Conservation (phyloP, 2,888 invertebrate genomes). For the Ditylenchus weischeri region DNA sequence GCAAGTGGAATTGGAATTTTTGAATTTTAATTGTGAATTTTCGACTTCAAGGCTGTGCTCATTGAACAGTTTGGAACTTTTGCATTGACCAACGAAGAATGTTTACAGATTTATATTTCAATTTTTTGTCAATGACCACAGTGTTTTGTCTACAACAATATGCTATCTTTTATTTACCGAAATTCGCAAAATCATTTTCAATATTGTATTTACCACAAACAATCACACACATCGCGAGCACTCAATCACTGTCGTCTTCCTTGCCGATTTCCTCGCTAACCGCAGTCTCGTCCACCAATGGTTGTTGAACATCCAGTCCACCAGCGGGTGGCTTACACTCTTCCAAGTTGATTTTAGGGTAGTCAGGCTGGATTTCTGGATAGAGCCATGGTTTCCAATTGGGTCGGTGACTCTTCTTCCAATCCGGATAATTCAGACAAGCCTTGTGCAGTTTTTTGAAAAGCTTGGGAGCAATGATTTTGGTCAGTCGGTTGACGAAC, state of each 20-base stretch:
- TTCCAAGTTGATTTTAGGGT: conserved; percentile 32
- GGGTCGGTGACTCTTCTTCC: conserved; percentile 77
- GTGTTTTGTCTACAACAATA: too few species aligned
- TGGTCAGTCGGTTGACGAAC: conserved; percentile 82
- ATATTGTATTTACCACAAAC: background rate
- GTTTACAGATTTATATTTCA: too few species aligned
- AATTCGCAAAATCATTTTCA: too few species aligned
- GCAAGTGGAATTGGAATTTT: too few species aligned
- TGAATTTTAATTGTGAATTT: too few species aligned
- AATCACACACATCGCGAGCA: too few species aligned
- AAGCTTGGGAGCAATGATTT: conserved; percentile 80
- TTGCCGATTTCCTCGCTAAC: conserved; percentile 19
- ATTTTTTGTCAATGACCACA: too few species aligned
- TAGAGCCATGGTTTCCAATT: conserved; percentile 80
- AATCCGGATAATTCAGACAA: conserved; percentile 73
- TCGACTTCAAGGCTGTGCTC: too few species aligned
- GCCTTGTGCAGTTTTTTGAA: conserved; percentile 79
- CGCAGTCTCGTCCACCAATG: conserved; percentile 40
- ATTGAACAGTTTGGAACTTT: too few species aligned
- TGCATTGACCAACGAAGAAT: too few species aligned
- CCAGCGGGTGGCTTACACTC: conserved; percentile 6
- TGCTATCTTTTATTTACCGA: too few species aligned
- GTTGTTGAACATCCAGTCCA: conserved; percentile 35
- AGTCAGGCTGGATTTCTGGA: conserved; percentile 70
- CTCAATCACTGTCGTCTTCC: background rate